Base-by-base conservation (phyloP, 2,797 vertebrate genomes). In the Serranus cabrilla region DNA sequence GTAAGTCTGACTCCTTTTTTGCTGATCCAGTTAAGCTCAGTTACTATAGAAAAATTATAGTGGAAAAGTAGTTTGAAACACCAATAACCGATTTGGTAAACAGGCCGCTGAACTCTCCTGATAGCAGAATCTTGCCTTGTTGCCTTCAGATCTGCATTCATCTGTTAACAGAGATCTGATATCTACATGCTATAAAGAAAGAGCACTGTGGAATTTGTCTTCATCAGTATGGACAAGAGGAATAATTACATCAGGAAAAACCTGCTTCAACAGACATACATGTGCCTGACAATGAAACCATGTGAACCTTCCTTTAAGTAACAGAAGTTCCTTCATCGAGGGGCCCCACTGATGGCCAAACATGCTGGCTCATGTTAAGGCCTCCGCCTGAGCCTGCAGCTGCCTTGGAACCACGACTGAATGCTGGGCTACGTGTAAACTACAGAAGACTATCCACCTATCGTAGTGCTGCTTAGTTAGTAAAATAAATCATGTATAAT, bases 401-500 rank as follows among this genome's bases (percentile, higher is more conserved):
- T 87, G 89, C 87, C 83, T 69, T 55, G 31, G 70, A 71, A 61
- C 39, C 60, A 40, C 23, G 72, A 63, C 6, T 55, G 45, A 72
- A 77, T 67, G 76, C 75, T 81, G 79, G 73, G 58, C 62, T 45
- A 60, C 7, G 56, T 79, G 66, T 75, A 43, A 80, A 87, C 71
- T 56, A 79, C 16, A 80, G 55, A 67, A 76, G 54, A 87, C 75
- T 27, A 64, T 67, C 63, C 46, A 69, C 49, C 63, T 80, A 45
- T 18, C 74, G 45, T 42, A 78, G 75, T 80, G 84, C 74, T 74
- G 71, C 66, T 81, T 70, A 18, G 49, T 75, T 88, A 83, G 47
- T 86, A 87, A 87, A 91, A 87, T 83, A 88, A 87, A 78, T 87
- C 50, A 78, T 81, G 66, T 86, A 18, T 64, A 84, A 81, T 87